These are phyloP conservation scores for Plutomurus gul DNA, from an alignment of 1,140 invertebrate genomes.

Conservation along the genomic window DNA sequence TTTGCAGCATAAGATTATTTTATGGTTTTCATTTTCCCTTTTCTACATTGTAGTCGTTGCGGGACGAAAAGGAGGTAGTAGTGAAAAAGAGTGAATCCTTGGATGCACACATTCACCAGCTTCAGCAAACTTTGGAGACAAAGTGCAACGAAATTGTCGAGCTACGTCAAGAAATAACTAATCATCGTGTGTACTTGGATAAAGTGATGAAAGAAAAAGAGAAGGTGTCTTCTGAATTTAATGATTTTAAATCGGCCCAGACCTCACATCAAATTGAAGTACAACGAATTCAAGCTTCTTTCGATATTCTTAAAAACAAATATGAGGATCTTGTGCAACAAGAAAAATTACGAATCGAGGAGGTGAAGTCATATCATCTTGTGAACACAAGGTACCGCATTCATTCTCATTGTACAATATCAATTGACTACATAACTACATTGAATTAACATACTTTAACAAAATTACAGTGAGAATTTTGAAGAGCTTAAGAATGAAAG, in stretches of 20 bases:
- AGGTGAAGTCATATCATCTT: background rate
- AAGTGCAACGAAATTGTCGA: slow-evolving; percentile 75
- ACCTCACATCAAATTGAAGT: slow-evolving; percentile 1
- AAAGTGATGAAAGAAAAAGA: slow-evolving; percentile 58
- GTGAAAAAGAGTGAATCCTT: slow-evolving; percentile 70
- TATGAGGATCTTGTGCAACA: background rate
- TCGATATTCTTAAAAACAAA: background rate
- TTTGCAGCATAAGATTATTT: too few species aligned
- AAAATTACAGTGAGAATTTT: background rate
- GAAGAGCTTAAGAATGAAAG: background rate
- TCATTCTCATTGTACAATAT: background rate
- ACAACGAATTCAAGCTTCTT: background rate
- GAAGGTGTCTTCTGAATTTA: background rate
- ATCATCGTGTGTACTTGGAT: slow-evolving; percentile 77
- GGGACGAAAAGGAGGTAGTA: slow-evolving; percentile 66
- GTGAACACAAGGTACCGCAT: background rate
- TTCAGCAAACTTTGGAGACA: slow-evolving; percentile 76
- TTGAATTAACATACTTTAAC: background rate
- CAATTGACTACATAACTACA: background rate
- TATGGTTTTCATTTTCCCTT: too few species aligned
- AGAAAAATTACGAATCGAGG: background rate
- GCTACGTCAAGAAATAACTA: slow-evolving; percentile 71
- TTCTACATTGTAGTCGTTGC: too few species aligned
- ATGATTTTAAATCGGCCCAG: slow-evolving; percentile 7
- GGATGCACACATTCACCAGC: slow-evolving; percentile 70